Conservation (phyloP, 2,113 vertebrate genomes). For the Oreochromis niloticus region DNA sequence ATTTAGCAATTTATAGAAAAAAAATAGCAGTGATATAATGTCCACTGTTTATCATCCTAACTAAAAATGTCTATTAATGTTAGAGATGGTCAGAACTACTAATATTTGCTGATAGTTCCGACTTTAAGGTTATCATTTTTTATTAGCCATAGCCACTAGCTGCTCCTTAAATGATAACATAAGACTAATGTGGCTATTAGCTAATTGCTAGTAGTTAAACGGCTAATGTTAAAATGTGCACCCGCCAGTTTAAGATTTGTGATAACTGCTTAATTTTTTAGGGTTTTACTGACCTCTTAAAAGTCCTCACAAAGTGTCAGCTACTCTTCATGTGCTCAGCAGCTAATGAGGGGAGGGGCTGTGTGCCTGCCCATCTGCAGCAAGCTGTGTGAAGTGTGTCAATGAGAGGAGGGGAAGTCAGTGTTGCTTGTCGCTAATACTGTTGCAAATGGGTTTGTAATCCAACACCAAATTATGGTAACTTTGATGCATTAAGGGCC, state of each 20-base stretch:
- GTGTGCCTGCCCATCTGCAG: neutral
- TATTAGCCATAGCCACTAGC: neutral
- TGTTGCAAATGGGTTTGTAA: neutral
- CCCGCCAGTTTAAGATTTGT: neutral
- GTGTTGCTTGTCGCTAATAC: neutral
- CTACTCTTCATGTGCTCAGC: neutral
- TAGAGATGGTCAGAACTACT: neutral
- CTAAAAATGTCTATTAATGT: neutral
- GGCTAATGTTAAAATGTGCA: neutral
- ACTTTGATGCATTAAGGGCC: neutral
- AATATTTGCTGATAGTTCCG: neutral
- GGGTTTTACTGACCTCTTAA: neutral
- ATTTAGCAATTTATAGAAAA: neutral
- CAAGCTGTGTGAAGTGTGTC: neutral
- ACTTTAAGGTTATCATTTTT: neutral
- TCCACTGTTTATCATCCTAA: neutral
- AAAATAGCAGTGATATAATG: neutral
- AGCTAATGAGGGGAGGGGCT: neutral
- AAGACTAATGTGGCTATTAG: neutral
- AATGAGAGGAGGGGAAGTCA: neutral
- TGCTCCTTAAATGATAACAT: neutral
- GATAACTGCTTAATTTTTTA: neutral
- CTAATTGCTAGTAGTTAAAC: neutral
- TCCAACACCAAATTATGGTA: neutral
- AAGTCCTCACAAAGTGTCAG: neutral